phyloP scores from a whole-genome alignment of 2,113 vertebrate species.

The Trematomus loennbergii region DNA sequence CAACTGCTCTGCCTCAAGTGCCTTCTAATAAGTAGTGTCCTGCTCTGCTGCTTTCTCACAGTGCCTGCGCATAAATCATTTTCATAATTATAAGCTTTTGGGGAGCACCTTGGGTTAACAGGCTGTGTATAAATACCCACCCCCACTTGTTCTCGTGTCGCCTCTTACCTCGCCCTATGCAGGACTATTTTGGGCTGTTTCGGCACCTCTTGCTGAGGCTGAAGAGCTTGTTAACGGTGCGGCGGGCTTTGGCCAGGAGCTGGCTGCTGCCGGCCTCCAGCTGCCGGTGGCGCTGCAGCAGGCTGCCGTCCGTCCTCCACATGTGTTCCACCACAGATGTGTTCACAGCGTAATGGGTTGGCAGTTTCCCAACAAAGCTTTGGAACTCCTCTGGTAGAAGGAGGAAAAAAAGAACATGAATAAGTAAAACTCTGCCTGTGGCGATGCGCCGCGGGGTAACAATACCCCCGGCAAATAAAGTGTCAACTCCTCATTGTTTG shows the following conservation, averaged over 20 bases:
- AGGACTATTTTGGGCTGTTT: slow-evolving; percentile 82
- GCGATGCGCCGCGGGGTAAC: slow-evolving; percentile 39
- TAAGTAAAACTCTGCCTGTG: slow-evolving; percentile 53
- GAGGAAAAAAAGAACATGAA: slow-evolving; percentile 58
- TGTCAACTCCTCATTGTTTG: slow-evolving; percentile 46
- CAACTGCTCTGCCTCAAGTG: slow-evolving; percentile 52
- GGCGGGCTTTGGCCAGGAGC: slow-evolving; percentile 81
- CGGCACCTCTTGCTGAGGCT: slow-evolving; percentile 86
- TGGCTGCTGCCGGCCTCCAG: slow-evolving; percentile 78
- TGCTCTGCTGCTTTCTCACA: slow-evolving; percentile 53
- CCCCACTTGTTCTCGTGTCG: slow-evolving; percentile 1
- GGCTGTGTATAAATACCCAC: slow-evolving; percentile 53
- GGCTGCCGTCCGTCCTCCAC: slow-evolving; percentile 80
- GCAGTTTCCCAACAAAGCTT: slow-evolving; percentile 83
- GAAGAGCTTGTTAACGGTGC: slow-evolving; percentile 84
- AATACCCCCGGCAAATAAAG: slow-evolving; percentile 22
- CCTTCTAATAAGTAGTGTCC: slow-evolving; percentile 71
- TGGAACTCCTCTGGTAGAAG: slow-evolving; percentile 84
- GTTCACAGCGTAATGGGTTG: slow-evolving; percentile 83
- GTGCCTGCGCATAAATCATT: slow-evolving; percentile 64
- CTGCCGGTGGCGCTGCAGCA: slow-evolving; percentile 84
- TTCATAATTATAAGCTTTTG: slow-evolving; percentile 75
- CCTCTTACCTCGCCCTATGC: slow-evolving; percentile 83
- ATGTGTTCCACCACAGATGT: slow-evolving; percentile 83
- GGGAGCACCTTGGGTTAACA: slow-evolving; percentile 62